Base-by-base conservation (phyloP, 2,888 invertebrate genomes). In the Deilephila porcellus region DNA sequence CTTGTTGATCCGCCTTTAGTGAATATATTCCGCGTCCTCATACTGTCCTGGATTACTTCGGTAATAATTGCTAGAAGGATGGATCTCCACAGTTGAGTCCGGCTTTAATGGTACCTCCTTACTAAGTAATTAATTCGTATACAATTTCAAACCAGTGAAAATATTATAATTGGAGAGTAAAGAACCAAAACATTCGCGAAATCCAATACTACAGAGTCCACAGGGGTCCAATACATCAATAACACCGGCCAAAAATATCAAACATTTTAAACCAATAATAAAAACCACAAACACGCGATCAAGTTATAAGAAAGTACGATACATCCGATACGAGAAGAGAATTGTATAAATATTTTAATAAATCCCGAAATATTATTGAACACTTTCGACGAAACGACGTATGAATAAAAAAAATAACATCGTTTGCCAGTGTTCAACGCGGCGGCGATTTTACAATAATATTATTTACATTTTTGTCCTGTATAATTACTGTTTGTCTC, bases 401-500 rank as follows among this genome's bases (percentile, higher is more conserved):
- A 70, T 62, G 32, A 71, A 53, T 60, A 75, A 67, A 67, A 75
- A 67, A 67, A 45, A 52, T 67, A 75, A 71, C 74, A 73, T 75
- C 72, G 73, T 76, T 75, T 71, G 53, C 37, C 56, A 60, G 60
- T 75, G 60, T 70, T 64, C 75, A 74, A 72, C 60, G 53, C 75
- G 73, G 80, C 72, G 75, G 78, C 76, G 74, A 80, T 83, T 79
- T 74, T 73, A 76, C 75, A 79, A 80, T 73, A 76, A 81, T 80
- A 81, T 82, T 77, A 79, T 81, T 85, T 80, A 81, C 77, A 82
- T 83, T 83, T 83, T 85, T 81, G 79, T 81, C 75, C 81, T 73
- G 71, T 77, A 82, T 86, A 83, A 86, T 85, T 85, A 84, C 81
- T 77, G 80, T 80, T 83, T 82, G 81, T 84, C 82, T 79, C 82